phyloP scores from a whole-genome alignment of 2,888 invertebrate species.

The Ptychoptera albimana region DNA sequence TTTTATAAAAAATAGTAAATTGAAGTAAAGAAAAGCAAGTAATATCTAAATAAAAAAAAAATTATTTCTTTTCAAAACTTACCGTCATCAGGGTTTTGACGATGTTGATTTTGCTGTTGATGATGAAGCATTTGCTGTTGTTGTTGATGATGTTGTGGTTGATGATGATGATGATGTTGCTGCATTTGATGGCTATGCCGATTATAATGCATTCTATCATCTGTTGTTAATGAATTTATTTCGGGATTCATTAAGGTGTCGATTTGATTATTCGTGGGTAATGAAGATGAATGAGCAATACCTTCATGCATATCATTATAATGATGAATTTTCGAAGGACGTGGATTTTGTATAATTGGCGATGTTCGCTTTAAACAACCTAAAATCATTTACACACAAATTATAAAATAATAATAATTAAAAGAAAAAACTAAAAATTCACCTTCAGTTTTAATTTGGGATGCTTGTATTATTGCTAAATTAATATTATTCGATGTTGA shows the following conservation, averaged over 20 bases:
- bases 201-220: conserved; percentile 22
- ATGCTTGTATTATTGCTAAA: conserved; percentile 8
- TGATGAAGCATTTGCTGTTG: conserved; percentile 14
- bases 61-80: no score
- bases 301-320: conserved; percentile 11
- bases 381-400: conserved; percentile 7
- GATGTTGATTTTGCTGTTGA: no score
- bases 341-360: conserved; percentile 33
- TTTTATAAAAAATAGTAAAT: no score
- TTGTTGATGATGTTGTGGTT: conserved; percentile 21
- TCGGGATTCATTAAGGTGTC: conserved; percentile 43
- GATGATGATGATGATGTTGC: conserved; percentile 20
- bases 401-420: background rate
- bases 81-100: no score
- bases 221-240: conserved; percentile 45
- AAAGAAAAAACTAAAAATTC: no score
- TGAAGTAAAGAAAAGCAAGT: no score
- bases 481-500: conserved; percentile 2
- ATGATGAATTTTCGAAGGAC: conserved; percentile 30
- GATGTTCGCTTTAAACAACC: conserved; percentile 34
- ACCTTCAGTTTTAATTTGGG: conserved; percentile 14
- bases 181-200: conserved; percentile 9
- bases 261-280: conserved; percentile 15
- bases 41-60: no score
- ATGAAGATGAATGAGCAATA: conserved; percentile 2